These are phyloP conservation scores for Myiagra hebetior DNA, from an alignment of 2,113 vertebrate species.

Conservation along the genomic window DNA sequence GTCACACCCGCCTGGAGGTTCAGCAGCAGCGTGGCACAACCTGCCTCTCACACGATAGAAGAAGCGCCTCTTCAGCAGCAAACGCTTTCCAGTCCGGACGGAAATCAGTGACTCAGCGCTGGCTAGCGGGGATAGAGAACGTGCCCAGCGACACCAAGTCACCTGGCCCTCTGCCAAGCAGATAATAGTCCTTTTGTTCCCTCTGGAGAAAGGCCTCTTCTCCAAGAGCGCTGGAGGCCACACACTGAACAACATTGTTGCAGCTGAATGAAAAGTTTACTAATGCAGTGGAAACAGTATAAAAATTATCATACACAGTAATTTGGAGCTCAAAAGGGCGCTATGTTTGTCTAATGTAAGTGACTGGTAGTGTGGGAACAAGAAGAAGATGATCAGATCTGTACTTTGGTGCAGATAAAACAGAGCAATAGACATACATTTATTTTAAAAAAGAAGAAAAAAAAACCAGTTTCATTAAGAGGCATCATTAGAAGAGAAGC, in stretches of 20 bases:
- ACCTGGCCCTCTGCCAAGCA: background rate
- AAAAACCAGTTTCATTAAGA: background rate
- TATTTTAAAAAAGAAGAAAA: fast-evolving
- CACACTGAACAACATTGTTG: background rate
- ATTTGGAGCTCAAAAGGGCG: background rate
- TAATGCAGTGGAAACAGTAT: background rate
- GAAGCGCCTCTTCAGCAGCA: fast-evolving
- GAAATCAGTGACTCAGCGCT: background rate
- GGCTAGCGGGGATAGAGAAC: background rate
- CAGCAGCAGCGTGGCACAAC: background rate
- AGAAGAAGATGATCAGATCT: background rate
- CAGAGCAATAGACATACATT: background rate
- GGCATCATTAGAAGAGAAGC: background rate
- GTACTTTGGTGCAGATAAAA: background rate
- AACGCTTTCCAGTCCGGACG: background rate
- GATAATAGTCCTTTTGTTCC: background rate
- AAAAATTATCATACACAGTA: background rate
- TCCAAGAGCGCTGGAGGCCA: background rate
- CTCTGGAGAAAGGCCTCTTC: background rate
- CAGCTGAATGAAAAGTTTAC: slow-evolving; percentile 10
- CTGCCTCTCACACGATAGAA: background rate
- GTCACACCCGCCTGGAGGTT: background rate
- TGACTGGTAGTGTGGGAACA: background rate
- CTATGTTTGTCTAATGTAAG: background rate
- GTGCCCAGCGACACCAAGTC: background rate